Percentiles rank a stretch among this genome's conserved stretches.
Conservation (phyloP, 2,797 vertebrate species). For the Tachyglossus aculeatus region DNA sequence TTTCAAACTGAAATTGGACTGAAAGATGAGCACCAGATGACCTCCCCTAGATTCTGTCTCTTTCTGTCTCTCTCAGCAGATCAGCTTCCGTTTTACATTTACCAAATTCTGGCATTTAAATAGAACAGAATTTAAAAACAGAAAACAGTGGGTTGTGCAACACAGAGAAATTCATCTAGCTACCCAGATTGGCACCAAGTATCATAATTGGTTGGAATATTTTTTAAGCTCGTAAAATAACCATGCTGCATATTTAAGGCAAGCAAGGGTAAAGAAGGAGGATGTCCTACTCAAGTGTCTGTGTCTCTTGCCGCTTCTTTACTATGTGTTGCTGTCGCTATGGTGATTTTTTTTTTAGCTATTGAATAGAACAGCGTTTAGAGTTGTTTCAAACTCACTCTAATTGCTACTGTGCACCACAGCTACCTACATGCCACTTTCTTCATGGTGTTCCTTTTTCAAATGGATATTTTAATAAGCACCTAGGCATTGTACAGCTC, state of each 20-base stretch:
- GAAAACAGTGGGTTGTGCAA: not conserved
- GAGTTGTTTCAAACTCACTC: conserved; percentile 66
- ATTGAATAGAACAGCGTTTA: conserved; percentile 70
- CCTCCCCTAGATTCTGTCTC: too few relatives aligned
- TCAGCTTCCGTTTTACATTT: not conserved
- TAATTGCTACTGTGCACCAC: conserved; percentile 68
- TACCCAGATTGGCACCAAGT: conserved; percentile 34
- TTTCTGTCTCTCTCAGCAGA: not conserved
- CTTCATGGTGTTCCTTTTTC: conserved; percentile 45
- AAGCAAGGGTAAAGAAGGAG: conserved; percentile 48
- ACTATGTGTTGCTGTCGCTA: conserved; percentile 76
- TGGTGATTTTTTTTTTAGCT: conserved; percentile 76
- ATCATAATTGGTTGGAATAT: conserved; percentile 41
- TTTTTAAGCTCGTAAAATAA: conserved; percentile 48
- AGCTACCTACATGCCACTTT: conserved; percentile 56
- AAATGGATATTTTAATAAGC: conserved; percentile 57
- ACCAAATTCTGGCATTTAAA: too few relatives aligned
- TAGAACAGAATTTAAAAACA: not conserved
- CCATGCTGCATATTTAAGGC: conserved; percentile 52
- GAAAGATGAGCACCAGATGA: too few relatives aligned
- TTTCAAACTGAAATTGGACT: too few relatives aligned
- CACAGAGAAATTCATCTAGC: conserved; percentile 24
- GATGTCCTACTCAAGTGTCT: conserved; percentile 59
- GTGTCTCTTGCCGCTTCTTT: conserved; percentile 66
- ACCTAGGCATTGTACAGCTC: conserved; percentile 55